Evolutionary conservation across 2,113 vertebrate species (phyloP), one percentile per base, ranked within the genome.

Genomic region (Lasiurus borealis): DNA sequence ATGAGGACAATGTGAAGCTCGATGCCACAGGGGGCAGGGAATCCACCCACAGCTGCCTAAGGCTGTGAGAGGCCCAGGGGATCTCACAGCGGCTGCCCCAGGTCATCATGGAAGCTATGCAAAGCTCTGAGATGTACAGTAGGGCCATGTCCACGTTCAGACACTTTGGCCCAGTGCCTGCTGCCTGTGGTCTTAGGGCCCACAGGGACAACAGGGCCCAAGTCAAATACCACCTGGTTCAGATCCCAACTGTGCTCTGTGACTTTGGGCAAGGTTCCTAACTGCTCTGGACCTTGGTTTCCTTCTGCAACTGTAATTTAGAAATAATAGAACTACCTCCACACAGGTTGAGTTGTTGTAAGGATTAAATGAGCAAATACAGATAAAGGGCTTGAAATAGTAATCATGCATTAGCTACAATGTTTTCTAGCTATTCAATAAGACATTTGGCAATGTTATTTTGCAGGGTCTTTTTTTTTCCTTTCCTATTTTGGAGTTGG

Each of bases 1-100:
- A 98, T 98, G 71, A 99, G 97, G 12, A 97, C 8, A 81, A 99
- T 93, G 80, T 99, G 99, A 29, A 98, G 97, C 96, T 99, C 99
- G 8, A 98, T 99, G 77, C 98, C 98, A 96, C 99, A 99, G 10
- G 98, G 27, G 98, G 98, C 81, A 99, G 97, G 40, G 98, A 98
- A 18, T 99, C 99, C 97, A 98, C 64, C 66, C 99, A 96, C 0
- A 98, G 99, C 62, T 99, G 99, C 99, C 99, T 99, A 97, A 71
- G 95, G 96, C 48, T 2, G 2, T 5, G 29, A 86, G 50, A 59
- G 18, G 25, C 52, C 34, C 4, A 54, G 21, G 12, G 44, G 29
- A 68, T 9, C 62, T 14, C 8, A 0, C 9, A 3, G 64, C 2
- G 0, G 69, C 9, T 64, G 21, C 11, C 0, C 3, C 59, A 62